Conservation (phyloP, 2,113 vertebrate species). For the Halcyon senegalensis region DNA sequence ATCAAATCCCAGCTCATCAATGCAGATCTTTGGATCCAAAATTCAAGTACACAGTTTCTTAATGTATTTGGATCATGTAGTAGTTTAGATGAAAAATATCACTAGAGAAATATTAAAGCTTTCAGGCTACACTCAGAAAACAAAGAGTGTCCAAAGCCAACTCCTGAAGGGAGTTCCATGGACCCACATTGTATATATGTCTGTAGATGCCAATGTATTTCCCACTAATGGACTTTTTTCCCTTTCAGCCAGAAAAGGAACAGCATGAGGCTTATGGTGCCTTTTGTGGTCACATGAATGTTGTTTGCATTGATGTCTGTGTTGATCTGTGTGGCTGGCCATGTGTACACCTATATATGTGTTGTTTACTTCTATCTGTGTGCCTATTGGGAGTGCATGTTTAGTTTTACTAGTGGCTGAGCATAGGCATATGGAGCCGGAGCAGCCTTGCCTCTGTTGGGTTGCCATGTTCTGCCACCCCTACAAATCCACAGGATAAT, state of each 20-base stretch:
- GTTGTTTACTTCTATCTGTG: not conserved
- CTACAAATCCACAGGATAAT: not conserved
- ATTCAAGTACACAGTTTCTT: not conserved
- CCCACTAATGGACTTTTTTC: not conserved
- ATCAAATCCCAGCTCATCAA: not conserved
- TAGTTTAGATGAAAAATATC: not conserved
- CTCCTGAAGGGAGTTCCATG: not conserved
- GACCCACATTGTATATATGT: not conserved
- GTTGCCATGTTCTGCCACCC: not conserved
- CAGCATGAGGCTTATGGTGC: not conserved
- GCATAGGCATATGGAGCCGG: not conserved
- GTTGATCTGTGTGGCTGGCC: not conserved
- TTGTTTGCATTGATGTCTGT: not conserved
- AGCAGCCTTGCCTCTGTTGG: not conserved
- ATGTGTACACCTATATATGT: not conserved
- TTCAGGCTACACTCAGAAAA: not conserved
- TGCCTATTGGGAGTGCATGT: not conserved
- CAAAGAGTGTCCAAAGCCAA: not conserved
- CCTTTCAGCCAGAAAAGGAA: not conserved
- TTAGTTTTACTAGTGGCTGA: not conserved
- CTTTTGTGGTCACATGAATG: not conserved
- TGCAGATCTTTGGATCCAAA: not conserved
- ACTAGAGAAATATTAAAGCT: not conserved
- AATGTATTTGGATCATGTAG: not conserved
- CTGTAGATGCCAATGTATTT: not conserved